These are phyloP conservation scores for Trogon melanurus DNA, from an alignment of 2,113 vertebrate genomes.

Conservation along the genomic window DNA sequence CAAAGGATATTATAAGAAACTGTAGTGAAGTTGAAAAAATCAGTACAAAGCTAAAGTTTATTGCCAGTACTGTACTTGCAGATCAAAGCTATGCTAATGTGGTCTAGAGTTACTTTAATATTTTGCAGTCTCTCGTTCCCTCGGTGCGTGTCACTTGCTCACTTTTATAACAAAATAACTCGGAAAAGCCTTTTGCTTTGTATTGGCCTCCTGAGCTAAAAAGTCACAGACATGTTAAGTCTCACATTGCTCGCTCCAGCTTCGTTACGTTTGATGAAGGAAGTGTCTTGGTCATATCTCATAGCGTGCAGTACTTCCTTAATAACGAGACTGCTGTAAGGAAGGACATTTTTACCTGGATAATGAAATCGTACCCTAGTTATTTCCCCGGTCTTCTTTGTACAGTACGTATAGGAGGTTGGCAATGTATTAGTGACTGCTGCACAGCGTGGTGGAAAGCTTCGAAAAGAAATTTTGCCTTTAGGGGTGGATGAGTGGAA, in stretches of 20 bases:
- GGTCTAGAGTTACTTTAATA: slow-evolving; percentile 36
- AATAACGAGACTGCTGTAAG: slow-evolving; percentile 1
- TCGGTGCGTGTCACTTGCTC: neutral
- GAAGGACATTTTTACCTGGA: neutral
- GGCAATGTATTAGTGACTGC: neutral
- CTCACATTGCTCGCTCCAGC: neutral
- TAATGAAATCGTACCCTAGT: neutral
- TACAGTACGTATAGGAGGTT: neutral
- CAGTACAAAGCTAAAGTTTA: neutral
- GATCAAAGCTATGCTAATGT: slow-evolving; percentile 59
- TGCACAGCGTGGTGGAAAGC: neutral
- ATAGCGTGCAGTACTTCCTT: neutral
- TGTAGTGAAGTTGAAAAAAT: neutral
- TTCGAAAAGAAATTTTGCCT: neutral
- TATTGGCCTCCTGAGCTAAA: slow-evolving; percentile 22
- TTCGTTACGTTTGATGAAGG: slow-evolving; percentile 14
- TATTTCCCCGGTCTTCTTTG: neutral
- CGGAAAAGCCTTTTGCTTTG: slow-evolving; percentile 13
- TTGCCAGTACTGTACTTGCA: neutral
- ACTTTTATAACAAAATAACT: slow-evolving; percentile 2
- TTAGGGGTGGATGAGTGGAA: neutral
- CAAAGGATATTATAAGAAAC: slow-evolving; percentile 15
- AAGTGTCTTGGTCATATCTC: neutral
- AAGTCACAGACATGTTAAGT: neutral
- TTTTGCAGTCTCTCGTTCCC: slow-evolving; percentile 22